Base-by-base conservation (phyloP, 1,140 invertebrate species). In the Paramacrobiotus metropolitanus region DNA sequence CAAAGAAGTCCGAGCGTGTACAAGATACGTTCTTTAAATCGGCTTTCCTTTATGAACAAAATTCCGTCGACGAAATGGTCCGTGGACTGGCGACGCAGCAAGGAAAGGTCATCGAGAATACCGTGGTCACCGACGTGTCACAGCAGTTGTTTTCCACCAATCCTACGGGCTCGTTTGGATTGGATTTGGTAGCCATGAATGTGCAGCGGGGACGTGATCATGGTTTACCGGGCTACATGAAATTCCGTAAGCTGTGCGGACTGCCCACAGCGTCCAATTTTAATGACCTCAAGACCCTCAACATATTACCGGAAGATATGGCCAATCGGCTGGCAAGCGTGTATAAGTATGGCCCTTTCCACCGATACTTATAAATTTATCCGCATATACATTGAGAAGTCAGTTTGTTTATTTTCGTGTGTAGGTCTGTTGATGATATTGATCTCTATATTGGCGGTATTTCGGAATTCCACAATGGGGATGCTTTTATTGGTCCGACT, bases 371-470 rank as follows among this genome's bases (percentile, higher is more conserved):
- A n/a, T n/a, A n/a, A n/a, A n/a, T n/a, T n/a, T n/a, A n/a, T n/a
- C n/a, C n/a, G n/a, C n/a, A n/a, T n/a, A n/a, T n/a, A n/a, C n/a
- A n/a, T n/a, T n/a, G n/a, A n/a, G n/a, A n/a, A n/a, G 3, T 15
- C 44, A 4, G 20, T 31, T 18, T 44, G 21, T 21, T 20, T 45
- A 44, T 61, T 4, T 20, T 21, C 1, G 21, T 62, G 68, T 72
- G 44, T 65, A 85, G 82, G 63, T 83, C 86, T 69, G 85, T 86
- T 20, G 78, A 79, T 60, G 87, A 91, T 71, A 84, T 91, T 34
- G 87, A 92, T 76, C 75, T 92, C 29, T 92, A 87, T 86, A 89
- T 86, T 28, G 86, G 84, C 24, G 92, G 92, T 44, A 87, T 94
- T 1, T 15, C 48, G 4, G 48, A 55, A 24, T 55, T 55, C 15